Evolutionary conservation across 2,113 vertebrate genomes (phyloP).

Genomic region (Colius striatus): DNA sequence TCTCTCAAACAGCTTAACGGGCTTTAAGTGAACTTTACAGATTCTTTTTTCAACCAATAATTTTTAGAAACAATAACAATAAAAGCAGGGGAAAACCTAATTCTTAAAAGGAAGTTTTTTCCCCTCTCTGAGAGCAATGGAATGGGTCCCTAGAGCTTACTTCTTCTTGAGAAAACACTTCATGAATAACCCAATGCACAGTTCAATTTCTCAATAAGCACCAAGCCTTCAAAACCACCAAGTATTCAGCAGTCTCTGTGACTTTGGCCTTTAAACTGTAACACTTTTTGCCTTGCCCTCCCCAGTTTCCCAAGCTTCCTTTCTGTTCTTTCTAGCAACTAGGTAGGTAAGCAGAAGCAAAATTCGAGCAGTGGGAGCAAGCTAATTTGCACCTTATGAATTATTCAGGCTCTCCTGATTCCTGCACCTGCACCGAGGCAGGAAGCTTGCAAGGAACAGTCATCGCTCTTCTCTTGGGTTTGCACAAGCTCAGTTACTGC

Average conservation of each 20-base stretch:
- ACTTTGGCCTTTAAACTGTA: conserved; percentile 35
- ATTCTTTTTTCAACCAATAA: neutral
- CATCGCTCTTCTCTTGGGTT: conserved; percentile 71
- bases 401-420: conserved; percentile 78
- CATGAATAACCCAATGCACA: conserved; percentile 46
- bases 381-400: conserved; percentile 78
- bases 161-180: conserved; percentile 28
- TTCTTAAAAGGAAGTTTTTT: conserved; percentile 11
- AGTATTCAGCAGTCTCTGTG: neutral
- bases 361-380: conserved; percentile 53
- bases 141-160: conserved; percentile 15
- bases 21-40: neutral
- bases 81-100: neutral
- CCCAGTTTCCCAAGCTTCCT: conserved; percentile 29
- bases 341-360: conserved; percentile 74
- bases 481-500: conserved; percentile 61
- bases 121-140: neutral
- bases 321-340: conserved; percentile 37
- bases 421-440: conserved; percentile 80
- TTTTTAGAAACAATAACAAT: conserved; percentile 39
- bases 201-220: neutral
- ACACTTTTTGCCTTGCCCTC: neutral
- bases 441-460: conserved; percentile 70
- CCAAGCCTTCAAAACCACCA: conserved; percentile 24
- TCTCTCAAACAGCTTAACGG: neutral